Base-by-base conservation (phyloP, 2,888 invertebrate species). In the Nephrocerus scutellatus region DNA sequence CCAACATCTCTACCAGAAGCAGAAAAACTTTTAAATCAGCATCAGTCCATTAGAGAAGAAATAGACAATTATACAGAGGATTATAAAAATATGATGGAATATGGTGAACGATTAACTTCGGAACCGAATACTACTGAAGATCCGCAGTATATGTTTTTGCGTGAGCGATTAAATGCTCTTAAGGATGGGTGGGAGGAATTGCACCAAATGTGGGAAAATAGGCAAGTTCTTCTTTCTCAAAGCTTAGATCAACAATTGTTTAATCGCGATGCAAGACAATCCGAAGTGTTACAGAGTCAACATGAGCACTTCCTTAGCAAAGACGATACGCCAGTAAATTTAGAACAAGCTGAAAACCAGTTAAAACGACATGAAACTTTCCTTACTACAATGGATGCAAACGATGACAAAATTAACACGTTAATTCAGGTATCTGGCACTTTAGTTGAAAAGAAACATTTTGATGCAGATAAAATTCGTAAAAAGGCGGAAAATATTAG, bases 121-220 rank as follows among this genome's bases (percentile, higher is more conserved):
- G 86, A 86, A 59, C 84, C 85, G 22, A 80, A 80, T 22, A 83
- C 92, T 51, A 82, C 90, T 66, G 84, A 92, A 70, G 98, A 99
- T 72, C 93, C 97, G 28, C 98, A 99, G 70, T 98, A 99, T 73
- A 97, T 99, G 97, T 99, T 99, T 87, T 74, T 99, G 58, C 80
- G 97, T 46, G 96, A 97, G 72, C 81, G 99, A 30, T 75, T 99
- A 52, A 96, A 93, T 76, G 98, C 97, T 0, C 73, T 99, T 37
- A 91, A 96, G 68, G 95, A 96, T 71, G 98, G 98, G 41, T 99
- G 98, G 98, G 91, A 92, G 48, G 98, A 98, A 64, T 74, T 99
- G 44, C 90, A 96, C 62, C 92, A 97, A 72, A 99, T 99, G 98
- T 99, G 98, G 97, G 96, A 93, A 69, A 97, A 96, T 72, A 72